These are phyloP conservation scores for Notiomystis cincta DNA, from an alignment of 2,113 vertebrate species.

Conservation along the genomic window DNA sequence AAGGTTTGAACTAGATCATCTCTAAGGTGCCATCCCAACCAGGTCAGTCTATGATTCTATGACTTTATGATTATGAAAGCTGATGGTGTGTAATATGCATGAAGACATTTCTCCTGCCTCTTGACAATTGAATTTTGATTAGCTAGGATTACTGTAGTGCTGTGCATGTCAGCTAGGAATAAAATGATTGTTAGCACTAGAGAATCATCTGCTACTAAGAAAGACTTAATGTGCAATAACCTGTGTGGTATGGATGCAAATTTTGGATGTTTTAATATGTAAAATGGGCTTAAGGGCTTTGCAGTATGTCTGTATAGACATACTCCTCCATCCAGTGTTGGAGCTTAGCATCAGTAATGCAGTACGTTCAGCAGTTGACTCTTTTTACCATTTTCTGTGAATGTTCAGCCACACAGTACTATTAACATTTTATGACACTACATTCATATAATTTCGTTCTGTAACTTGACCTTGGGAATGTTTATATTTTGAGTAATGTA, in stretches of 20 bases:
- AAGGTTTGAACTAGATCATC: background rate
- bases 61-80: background rate
- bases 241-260: background rate
- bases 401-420: background rate
- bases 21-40: background rate
- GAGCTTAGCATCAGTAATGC: background rate
- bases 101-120: background rate
- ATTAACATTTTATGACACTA: background rate
- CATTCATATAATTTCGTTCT: background rate
- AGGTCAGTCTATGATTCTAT: background rate
- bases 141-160: background rate
- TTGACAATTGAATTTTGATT: conserved; percentile 25
- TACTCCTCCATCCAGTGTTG: background rate
- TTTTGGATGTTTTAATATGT: conserved; percentile 6
- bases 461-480: background rate
- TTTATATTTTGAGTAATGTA: background rate
- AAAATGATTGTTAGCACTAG: conserved; percentile 10
- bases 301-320: background rate
- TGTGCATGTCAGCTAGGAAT: background rate
- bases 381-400: background rate
- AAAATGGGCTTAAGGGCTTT: conserved; percentile 12
- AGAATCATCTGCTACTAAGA: conserved; percentile 20
- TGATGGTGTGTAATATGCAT: background rate
- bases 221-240: background rate
- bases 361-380: background rate